phyloP scores from a whole-genome alignment of 2,113 vertebrate genomes.

The Scytalopus superciliaris region DNA sequence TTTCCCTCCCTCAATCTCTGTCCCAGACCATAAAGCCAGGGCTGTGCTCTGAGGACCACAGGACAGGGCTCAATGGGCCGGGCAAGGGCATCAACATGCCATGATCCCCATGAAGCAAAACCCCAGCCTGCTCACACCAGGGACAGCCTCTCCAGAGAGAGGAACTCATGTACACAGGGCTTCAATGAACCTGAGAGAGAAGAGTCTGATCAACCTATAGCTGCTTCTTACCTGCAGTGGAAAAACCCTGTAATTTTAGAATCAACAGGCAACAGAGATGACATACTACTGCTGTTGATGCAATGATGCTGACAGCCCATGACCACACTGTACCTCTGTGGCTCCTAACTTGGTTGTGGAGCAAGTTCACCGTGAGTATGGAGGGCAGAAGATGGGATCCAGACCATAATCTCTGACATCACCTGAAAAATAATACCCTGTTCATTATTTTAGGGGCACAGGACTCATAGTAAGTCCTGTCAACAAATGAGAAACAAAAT shows the following conservation, averaged over 20 bases:
- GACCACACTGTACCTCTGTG: fast-evolving
- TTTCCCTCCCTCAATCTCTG: neutral
- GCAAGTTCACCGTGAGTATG: neutral
- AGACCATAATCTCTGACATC: neutral
- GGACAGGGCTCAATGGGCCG: neutral
- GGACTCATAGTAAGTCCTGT: too few relatives aligned
- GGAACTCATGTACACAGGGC: neutral
- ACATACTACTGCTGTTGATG: fast-evolving
- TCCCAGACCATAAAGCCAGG: neutral
- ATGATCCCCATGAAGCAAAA: neutral
- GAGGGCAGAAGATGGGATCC: neutral
- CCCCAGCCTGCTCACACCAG: neutral
- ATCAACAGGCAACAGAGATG: neutral
- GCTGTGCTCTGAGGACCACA: neutral
- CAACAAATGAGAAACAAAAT: neutral
- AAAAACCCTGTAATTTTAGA: neutral
- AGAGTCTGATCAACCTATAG: neutral
- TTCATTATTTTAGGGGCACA: neutral
- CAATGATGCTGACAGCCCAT: neutral
- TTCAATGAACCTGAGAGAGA: neutral
- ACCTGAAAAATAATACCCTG: neutral
- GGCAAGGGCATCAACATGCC: neutral
- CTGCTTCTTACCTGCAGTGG: neutral
- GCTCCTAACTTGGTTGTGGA: neutral
- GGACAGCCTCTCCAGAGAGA: neutral